A percentile compares a stretch with the other conserved stretches of the same genome.
These are phyloP conservation scores for Pantherophis alleghaniensis DNA, from an alignment of 2,797 vertebrate species.

Conservation along the genomic window DNA sequence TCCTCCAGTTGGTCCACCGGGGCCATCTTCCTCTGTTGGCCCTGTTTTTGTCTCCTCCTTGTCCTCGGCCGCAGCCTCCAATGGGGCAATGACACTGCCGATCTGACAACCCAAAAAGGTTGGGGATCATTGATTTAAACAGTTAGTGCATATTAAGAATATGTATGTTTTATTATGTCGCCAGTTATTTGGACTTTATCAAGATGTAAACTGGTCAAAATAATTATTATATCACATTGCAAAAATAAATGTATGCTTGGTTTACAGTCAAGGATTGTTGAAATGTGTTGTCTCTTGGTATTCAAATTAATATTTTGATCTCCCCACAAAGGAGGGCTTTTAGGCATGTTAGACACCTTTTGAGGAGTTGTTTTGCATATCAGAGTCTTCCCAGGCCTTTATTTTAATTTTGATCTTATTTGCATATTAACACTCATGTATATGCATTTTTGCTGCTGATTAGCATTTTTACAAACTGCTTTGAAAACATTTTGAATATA, in stretches of 20 bases:
- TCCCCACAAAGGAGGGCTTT: background rate
- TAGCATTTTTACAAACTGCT: background rate
- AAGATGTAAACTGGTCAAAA: background rate
- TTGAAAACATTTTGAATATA: background rate
- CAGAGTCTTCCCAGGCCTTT: background rate
- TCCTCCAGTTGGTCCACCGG: too few relatives aligned
- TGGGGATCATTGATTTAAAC: background rate
- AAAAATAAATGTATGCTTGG: background rate
- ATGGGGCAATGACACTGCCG: background rate
- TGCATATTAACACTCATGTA: background rate
- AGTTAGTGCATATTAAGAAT: background rate
- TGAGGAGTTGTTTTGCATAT: background rate
- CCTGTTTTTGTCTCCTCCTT: too few relatives aligned
- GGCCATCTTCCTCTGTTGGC: too few relatives aligned
- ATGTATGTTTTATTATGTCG: background rate
- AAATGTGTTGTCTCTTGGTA: background rate
- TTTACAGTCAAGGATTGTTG: background rate
- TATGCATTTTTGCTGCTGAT: background rate
- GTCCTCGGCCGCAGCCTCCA: too few relatives aligned
- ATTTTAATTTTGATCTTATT: background rate
- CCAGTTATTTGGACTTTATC: background rate
- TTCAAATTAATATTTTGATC: background rate
- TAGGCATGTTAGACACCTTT: background rate
- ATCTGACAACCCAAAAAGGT: background rate
- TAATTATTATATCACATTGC: background rate